These are phyloP conservation scores for Dendrolimus kikuchii DNA, from an alignment of 1,140 invertebrate species.

Conservation along the genomic window DNA sequence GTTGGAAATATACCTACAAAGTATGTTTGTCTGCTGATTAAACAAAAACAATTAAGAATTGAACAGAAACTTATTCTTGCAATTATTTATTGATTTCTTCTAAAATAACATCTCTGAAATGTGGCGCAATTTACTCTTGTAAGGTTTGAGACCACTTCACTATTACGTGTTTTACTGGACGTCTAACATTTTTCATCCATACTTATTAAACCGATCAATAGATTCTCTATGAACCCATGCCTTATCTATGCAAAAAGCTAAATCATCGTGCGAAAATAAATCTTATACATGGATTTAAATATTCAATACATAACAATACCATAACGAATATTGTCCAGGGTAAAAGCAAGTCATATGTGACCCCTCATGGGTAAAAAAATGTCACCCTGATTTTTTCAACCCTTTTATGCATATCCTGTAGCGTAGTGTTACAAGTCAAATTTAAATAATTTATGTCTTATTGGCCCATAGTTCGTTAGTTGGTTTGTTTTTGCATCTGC, in stretches of 20 bases:
- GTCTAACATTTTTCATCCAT: too few species aligned
- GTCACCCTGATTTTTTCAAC: slow-evolving; percentile 56
- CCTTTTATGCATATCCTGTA: slow-evolving; percentile 67
- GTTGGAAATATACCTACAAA: too few species aligned
- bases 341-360: slow-evolving; percentile 26
- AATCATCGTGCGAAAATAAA: slow-evolving; percentile 53
- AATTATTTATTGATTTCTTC: too few species aligned
- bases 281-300: slow-evolving; percentile 29
- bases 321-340: slow-evolving; percentile 41
- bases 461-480: slow-evolving; percentile 40
- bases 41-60: too few species aligned
- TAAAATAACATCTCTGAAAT: too few species aligned
- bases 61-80: too few species aligned
- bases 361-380: slow-evolving; percentile 45
- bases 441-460: slow-evolving; percentile 68
- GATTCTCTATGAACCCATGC: neutral
- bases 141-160: too few species aligned
- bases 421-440: slow-evolving; percentile 64
- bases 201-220: too few species aligned
- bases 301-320: slow-evolving; percentile 47
- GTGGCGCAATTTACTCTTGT: too few species aligned
- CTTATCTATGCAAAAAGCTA: slow-evolving; percentile 5
- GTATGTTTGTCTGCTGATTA: too few species aligned
- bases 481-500: slow-evolving; percentile 53
- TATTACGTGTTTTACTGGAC: too few species aligned